Percentiles rank a stretch among this genome's conserved stretches.
These are phyloP conservation scores for Brachypalpus laphriformis DNA, from an alignment of 2,888 invertebrate species.

Conservation along the genomic window DNA sequence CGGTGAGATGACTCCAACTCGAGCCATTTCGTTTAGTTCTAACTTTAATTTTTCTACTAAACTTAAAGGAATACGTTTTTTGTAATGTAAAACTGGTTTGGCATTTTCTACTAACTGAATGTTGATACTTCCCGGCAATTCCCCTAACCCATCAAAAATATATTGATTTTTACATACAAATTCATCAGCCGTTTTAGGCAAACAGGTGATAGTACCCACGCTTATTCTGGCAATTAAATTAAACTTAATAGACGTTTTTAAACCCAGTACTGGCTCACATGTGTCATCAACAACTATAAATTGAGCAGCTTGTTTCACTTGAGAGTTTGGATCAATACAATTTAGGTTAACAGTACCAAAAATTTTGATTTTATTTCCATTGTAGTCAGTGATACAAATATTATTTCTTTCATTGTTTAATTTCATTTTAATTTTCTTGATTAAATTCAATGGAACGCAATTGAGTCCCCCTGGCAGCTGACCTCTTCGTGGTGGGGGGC, in stretches of 20 bases:
- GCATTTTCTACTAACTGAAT: conserved; percentile 66
- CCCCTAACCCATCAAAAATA: conserved; percentile 68
- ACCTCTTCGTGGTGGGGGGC: no score
- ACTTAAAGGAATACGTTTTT: conserved; percentile 67
- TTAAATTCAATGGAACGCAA: no score
- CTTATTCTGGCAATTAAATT: conserved; percentile 39
- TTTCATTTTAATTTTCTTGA: no score
- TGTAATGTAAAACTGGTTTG: conserved; percentile 70
- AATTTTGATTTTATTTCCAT: conserved; percentile 61
- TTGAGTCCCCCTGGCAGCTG: no score
- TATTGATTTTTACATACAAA: conserved; percentile 34
- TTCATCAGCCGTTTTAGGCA: conserved; percentile 17
- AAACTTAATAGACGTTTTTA: conserved; percentile 21
- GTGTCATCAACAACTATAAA: conserved; percentile 40
- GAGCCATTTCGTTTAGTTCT: conserved; percentile 61
- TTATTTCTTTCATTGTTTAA: conserved; percentile 14
- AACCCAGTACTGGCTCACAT: conserved; percentile 31
- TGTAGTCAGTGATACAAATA: conserved; percentile 61
- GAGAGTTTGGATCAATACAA: conserved; percentile 12
- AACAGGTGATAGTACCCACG: conserved; percentile 30
- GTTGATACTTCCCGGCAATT: conserved; percentile 42
- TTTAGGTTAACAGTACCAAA: conserved; percentile 11
- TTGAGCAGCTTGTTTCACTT: conserved; percentile 21
- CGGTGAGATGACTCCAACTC: no score
- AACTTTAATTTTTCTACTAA: conserved; percentile 58